These are phyloP conservation scores for Paradisaea rubra DNA, from an alignment of 2,113 vertebrate genomes.

Conservation along the genomic window DNA sequence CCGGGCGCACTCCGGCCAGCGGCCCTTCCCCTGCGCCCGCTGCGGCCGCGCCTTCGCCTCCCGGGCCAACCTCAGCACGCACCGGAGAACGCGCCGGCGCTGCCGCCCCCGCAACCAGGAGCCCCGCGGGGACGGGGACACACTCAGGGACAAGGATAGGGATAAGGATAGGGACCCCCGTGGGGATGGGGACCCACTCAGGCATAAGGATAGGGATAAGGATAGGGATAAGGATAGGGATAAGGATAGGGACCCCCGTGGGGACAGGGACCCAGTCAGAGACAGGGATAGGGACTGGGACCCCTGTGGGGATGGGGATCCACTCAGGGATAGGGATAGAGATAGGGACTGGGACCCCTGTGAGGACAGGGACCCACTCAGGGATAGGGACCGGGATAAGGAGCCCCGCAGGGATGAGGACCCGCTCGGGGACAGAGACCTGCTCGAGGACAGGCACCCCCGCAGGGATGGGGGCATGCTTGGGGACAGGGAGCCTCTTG, in stretches of 20 bases:
- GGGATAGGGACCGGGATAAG: no score
- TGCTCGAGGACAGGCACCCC: not conserved
- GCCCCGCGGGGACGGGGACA: not conserved
- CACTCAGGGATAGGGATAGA: not conserved
- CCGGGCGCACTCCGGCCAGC: conserved; percentile 70
- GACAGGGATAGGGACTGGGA: not conserved
- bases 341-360: not conserved
- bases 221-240: not conserved
- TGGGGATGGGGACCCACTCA: accelerated
- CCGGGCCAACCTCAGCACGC: conserved; percentile 60
- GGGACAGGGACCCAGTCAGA: not conserved
- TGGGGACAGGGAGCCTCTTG: not conserved
- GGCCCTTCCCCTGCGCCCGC: conserved; percentile 76
- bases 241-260: not conserved
- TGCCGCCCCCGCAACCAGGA: conserved; percentile 17
- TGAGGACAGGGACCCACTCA: no score
- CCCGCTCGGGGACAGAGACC: not conserved
- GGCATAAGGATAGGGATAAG: not conserved
- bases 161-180: no score
- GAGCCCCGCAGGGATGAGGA: no score
- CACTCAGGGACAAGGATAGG: no score
- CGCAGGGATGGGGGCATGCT: accelerated
- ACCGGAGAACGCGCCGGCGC: conserved; percentile 57
- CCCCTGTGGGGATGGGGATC: no score
- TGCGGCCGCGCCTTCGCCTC: conserved; percentile 63